Conservation (phyloP, 2,113 vertebrate genomes). For the Salminus brasiliensis region DNA sequence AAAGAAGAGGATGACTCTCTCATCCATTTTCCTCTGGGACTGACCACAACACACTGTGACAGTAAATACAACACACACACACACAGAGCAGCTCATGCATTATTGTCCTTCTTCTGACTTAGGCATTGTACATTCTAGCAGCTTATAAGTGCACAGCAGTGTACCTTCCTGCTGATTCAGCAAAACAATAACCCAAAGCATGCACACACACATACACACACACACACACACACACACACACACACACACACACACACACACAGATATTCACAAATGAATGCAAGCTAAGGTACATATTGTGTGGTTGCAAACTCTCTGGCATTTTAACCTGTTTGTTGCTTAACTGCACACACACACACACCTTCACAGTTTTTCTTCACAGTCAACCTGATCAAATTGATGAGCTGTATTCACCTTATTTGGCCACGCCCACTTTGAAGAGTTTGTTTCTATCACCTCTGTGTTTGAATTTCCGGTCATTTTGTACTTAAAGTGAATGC, state of each 20-base stretch:
- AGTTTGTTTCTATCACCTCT: too few relatives aligned
- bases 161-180: background rate
- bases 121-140: background rate
- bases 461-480: too few relatives aligned
- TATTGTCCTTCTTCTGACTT: background rate
- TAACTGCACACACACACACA: background rate
- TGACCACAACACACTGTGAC: background rate
- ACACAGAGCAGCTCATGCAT: background rate
- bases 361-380: too few relatives aligned
- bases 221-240: background rate
- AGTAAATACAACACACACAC: background rate
- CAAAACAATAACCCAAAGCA: background rate
- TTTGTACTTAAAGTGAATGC: too few relatives aligned
- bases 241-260: background rate
- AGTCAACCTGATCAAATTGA: too few relatives aligned
- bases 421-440: too few relatives aligned
- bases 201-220: background rate
- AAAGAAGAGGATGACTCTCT: background rate
- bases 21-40: background rate
- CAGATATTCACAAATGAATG: background rate
- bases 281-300: too few relatives aligned
- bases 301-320: too few relatives aligned
- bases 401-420: too few relatives aligned
- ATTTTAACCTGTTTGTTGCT: too few relatives aligned
- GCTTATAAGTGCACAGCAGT: background rate